These are phyloP conservation scores for Acleris cristana DNA, from an alignment of 2,888 invertebrate genomes.

Conservation along the genomic window DNA sequence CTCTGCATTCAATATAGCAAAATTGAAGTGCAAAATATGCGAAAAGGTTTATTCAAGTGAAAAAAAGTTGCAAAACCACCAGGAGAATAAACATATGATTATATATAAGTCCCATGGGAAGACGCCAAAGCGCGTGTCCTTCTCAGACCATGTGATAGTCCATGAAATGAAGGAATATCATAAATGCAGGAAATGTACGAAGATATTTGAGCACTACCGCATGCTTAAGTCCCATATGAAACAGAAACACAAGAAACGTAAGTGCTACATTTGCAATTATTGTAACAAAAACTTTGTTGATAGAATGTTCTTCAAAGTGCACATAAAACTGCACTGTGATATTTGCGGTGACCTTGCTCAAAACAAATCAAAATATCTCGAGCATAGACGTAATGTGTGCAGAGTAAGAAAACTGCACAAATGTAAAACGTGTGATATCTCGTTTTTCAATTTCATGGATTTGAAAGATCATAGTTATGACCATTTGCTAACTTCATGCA, in stretches of 20 bases:
- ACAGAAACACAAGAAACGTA: constrained; percentile 66
- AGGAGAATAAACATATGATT: constrained; percentile 67
- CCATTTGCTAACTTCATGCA: constrained; percentile 52
- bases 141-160: constrained; percentile 69
- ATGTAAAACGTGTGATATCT: constrained; percentile 60
- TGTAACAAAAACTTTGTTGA: constrained; percentile 69
- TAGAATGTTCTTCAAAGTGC: constrained; percentile 71
- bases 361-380: constrained; percentile 52
- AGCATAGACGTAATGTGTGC: constrained; percentile 62
- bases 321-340: constrained; percentile 73
- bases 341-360: constrained; percentile 56
- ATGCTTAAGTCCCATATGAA: constrained; percentile 63
- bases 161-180: constrained; percentile 71
- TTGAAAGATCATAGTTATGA: constrained; percentile 71
- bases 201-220: constrained; percentile 63
- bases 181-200: constrained; percentile 70
- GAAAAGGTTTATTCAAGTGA: constrained; percentile 61
- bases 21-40: constrained; percentile 66
- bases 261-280: constrained; percentile 74
- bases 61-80: constrained; percentile 64
- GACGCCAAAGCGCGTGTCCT: constrained; percentile 67
- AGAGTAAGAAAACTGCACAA: constrained; percentile 55
- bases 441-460: constrained; percentile 65
- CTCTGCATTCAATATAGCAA: constrained; percentile 44
- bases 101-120: constrained; percentile 52